phyloP scores from a whole-genome alignment of 2,888 invertebrate species.

The Erebia aethiops region DNA sequence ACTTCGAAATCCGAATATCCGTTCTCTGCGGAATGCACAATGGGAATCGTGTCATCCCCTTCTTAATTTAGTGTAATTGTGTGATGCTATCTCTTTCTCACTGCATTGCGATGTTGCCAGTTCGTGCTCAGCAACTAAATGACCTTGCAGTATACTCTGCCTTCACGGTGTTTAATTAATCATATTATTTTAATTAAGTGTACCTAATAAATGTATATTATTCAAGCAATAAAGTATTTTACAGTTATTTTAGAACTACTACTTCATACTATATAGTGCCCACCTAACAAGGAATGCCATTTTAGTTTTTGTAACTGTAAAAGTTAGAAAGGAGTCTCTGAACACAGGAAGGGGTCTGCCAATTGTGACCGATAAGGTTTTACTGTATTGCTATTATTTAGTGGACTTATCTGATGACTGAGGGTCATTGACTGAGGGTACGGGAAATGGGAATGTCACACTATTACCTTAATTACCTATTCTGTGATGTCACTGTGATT shows the following conservation, averaged over 20 bases:
- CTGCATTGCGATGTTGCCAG: conserved; percentile 68
- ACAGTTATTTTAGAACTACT: background rate
- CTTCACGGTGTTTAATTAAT: conserved; percentile 52
- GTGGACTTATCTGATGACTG: too few species aligned
- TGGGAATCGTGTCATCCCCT: conserved; percentile 61
- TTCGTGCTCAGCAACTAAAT: conserved; percentile 50
- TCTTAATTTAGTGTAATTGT: conserved; percentile 41
- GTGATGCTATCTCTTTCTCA: conserved; percentile 49
- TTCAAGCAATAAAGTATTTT: conserved; percentile 28
- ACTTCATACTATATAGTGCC: too few species aligned
- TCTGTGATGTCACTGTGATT: too few species aligned
- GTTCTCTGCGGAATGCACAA: conserved; percentile 77
- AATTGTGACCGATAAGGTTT: too few species aligned
- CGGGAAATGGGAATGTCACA: too few species aligned
- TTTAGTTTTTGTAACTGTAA: too few species aligned
- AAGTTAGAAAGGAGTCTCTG: too few species aligned
- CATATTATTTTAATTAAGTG: conserved; percentile 50
- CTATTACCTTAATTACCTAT: too few species aligned
- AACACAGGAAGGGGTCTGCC: too few species aligned
- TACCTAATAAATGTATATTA: conserved; percentile 48
- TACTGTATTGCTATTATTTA: too few species aligned
- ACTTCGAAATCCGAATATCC: conserved; percentile 58
- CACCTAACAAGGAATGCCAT: too few species aligned
- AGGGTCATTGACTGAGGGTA: too few species aligned
- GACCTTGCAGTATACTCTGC: conserved; percentile 72